Percentiles rank a stretch among this genome's conserved stretches.
Evolutionary conservation across 2,888 invertebrate species (phyloP).

Genomic region (Abscondita cerata): DNA sequence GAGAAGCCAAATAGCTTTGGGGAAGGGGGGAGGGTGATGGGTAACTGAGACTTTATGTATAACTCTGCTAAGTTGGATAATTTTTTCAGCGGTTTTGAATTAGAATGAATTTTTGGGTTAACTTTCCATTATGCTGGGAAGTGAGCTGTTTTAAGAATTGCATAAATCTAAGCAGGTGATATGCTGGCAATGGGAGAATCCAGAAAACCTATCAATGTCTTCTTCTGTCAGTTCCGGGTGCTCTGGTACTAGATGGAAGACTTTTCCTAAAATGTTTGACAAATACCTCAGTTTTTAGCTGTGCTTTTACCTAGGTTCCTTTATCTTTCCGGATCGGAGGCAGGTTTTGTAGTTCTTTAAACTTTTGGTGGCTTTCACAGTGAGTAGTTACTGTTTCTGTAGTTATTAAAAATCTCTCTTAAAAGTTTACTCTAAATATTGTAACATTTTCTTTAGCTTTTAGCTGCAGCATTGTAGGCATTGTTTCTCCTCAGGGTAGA

Average conservation of each 20-base stretch:
- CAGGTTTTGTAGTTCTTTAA: constrained; percentile 6
- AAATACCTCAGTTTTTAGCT: constrained; percentile 4
- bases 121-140: constrained; percentile 13
- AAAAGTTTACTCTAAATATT: background rate
- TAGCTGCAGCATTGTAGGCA: constrained; percentile 4
- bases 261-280: constrained; percentile 8
- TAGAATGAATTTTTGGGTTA: constrained; percentile 7
- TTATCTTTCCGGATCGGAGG: constrained; percentile 1
- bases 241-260: constrained; percentile 5
- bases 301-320: background rate
- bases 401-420: background rate
- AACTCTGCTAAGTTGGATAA: constrained; percentile 7
- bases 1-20: too few species aligned
- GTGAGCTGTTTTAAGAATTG: constrained; percentile 10
- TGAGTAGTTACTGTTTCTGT: constrained; percentile 8
- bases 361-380: background rate
- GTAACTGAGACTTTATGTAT: background rate
- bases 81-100: constrained; percentile 8
- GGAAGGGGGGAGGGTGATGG: too few species aligned
- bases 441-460: constrained; percentile 11
- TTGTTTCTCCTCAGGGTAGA: background rate
- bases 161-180: constrained; percentile 6
- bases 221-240: constrained; percentile 12
- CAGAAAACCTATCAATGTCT: constrained; percentile 7
- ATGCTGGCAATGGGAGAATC: constrained; percentile 5